phyloP scores from a whole-genome alignment of 1,140 invertebrate genomes.

The Drosophila leontia region DNA sequence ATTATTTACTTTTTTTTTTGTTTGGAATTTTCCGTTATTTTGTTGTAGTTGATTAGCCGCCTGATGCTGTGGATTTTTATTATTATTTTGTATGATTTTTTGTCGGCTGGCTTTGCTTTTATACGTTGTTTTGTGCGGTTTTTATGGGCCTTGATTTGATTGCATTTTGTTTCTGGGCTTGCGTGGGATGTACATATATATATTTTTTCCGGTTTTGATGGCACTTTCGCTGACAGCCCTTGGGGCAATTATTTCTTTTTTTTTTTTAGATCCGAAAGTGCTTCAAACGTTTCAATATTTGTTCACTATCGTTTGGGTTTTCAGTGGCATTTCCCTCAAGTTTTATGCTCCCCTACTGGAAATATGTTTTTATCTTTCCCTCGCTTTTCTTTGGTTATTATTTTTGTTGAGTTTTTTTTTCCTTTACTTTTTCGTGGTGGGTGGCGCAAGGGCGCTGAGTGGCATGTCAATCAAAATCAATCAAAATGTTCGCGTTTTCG shows the following conservation, averaged over 20 bases:
- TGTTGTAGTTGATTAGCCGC: constrained; percentile 68
- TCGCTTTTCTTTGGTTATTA: constrained; percentile 1
- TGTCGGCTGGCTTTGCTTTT: constrained; percentile 27
- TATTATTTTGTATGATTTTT: constrained; percentile 64
- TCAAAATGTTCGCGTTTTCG: constrained; percentile 63
- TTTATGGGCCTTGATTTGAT: constrained; percentile 63
- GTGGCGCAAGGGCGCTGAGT: constrained; percentile 61
- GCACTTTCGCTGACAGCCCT: constrained; percentile 39
- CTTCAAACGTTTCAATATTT: constrained; percentile 36
- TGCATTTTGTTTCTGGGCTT: constrained; percentile 31
- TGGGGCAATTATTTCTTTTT: constrained; percentile 38
- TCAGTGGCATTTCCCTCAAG: constrained; percentile 1
- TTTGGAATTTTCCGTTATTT: constrained; percentile 20
- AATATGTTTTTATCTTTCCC: constrained; percentile 16
- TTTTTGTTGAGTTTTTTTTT: constrained; percentile 27
- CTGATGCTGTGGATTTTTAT: constrained; percentile 45
- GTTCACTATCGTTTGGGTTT: constrained; percentile 11
- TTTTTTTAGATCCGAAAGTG: constrained; percentile 22
- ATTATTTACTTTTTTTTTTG: constrained; percentile 21
- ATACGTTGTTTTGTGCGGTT: constrained; percentile 44
- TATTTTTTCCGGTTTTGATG: constrained; percentile 32
- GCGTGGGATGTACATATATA: background rate
- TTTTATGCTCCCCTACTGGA: background rate
- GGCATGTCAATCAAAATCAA: constrained; percentile 81
- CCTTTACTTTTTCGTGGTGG: constrained; percentile 29